A percentile compares a stretch with the other conserved stretches of the same genome.
These are phyloP conservation scores for Erpornis zantholeuca DNA, from an alignment of 2,113 vertebrate genomes.

Conservation along the genomic window DNA sequence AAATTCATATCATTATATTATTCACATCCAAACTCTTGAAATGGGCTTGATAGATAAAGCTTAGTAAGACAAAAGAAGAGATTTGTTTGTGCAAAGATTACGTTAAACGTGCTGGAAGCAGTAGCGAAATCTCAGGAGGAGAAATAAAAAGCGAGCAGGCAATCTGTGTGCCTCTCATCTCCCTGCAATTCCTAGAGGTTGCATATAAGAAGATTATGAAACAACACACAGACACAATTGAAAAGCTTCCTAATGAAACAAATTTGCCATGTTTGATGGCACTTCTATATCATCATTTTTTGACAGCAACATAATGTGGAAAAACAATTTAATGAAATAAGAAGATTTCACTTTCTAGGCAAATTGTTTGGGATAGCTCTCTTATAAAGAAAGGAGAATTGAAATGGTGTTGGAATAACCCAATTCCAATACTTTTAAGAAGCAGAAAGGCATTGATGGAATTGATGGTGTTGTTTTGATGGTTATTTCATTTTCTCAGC, in stretches of 20 bases:
- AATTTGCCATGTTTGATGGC: slow-evolving; percentile 46
- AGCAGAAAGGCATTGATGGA: background rate
- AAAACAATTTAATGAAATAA: slow-evolving; percentile 47
- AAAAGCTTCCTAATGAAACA: slow-evolving; percentile 69
- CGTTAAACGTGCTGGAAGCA: slow-evolving; percentile 65
- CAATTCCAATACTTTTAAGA: background rate
- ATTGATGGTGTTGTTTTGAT: background rate
- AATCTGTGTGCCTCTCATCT: slow-evolving; percentile 39
- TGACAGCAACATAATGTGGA: slow-evolving; percentile 44
- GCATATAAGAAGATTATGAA: slow-evolving; percentile 72
- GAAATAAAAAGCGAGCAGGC: slow-evolving; percentile 34
- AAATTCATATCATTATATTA: slow-evolving; percentile 46
- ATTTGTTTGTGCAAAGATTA: slow-evolving; percentile 73
- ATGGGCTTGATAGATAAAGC: slow-evolving; percentile 59
- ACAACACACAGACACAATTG: slow-evolving; percentile 44
- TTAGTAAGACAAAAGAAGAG: slow-evolving; percentile 67
- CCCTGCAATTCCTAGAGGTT: slow-evolving; percentile 62
- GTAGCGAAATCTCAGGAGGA: slow-evolving; percentile 51
- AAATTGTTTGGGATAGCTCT: slow-evolving; percentile 20
- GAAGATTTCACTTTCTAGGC: slow-evolving; percentile 43
- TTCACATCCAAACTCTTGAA: slow-evolving; percentile 55
- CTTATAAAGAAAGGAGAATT: background rate
- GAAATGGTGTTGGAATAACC: slow-evolving; percentile 37
- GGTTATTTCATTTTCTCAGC: background rate
- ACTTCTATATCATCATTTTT: slow-evolving; percentile 40